Evolutionary conservation across 1,140 invertebrate genomes (phyloP), one percentile per base, ranked within the genome.

Genomic region (Hycleus cichorii): DNA sequence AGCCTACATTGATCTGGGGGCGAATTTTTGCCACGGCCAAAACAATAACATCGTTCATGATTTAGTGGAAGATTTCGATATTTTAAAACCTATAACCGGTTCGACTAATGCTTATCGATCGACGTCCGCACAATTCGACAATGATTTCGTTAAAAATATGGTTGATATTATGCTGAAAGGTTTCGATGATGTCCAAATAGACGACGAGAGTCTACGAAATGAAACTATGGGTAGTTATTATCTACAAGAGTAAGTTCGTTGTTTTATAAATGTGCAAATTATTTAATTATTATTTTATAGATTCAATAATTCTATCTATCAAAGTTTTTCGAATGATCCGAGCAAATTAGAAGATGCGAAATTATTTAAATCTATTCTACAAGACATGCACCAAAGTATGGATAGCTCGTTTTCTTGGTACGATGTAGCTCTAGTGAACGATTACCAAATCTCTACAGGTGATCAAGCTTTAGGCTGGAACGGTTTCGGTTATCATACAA

Each of bases 1-100:
- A 3, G 77, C 77, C 55, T 72, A 78, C 18, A 72, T 91, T 4
- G 91, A 94, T 70, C 58, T 93, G 12, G 91, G 91, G 3, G 91
- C 88, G 12, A 88, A 93, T 64, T 91, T 86, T 86, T 82, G 91
- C 63, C 90, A 93, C 64, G 90, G 91, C 8, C 81, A 90, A 67
- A 75, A 81, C 58, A 78, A 74, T 18, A 89, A 91, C 74, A 66
- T 78, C 5, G 81, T 87, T 0, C 89, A 79, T 66, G 71, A 86
- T 51, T 63, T 84, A 27, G 84, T 83, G 0, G 80, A 80, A 40
- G 75, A 79, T 39, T 62, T 80, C 11, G 70, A 78, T 63, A 60
- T 85, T 1, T 60, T 84, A 3, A 75, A 60, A 10, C 47, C 32
- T 32, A 3, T 32, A 5, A 32, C 4, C 2, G 11, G 3, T 18